These are phyloP conservation scores for Gastrophysa polygoni DNA, from an alignment of 2,888 invertebrate species.

Conservation along the genomic window DNA sequence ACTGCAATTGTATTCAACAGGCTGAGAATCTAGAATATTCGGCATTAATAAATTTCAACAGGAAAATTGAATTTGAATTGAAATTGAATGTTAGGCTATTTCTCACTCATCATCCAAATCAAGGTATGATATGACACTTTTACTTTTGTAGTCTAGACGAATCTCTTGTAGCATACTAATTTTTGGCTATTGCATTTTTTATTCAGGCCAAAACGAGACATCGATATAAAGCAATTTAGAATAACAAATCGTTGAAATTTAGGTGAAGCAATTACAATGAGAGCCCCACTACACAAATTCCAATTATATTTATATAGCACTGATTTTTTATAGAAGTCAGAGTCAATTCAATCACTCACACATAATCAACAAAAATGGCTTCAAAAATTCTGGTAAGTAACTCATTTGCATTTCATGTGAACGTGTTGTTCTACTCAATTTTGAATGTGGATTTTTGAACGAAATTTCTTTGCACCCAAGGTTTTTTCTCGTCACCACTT, in stretches of 20 bases:
- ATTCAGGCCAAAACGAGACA: not conserved
- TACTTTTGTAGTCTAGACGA: not conserved
- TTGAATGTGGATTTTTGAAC: no score
- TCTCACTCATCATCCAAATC: not conserved
- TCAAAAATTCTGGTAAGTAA: constrained; percentile 37
- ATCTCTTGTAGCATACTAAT: constrained; percentile 1
- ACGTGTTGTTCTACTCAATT: no score
- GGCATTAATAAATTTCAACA: no score
- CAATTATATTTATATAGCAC: not conserved
- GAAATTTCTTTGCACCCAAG: no score
- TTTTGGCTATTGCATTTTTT: not conserved
- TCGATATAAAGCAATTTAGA: not conserved
- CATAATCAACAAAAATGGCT: constrained; percentile 36
- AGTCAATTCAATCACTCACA: not conserved
- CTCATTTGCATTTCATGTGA: not conserved
- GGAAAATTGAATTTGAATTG: no score
- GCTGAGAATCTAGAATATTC: no score
- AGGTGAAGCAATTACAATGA: not conserved
- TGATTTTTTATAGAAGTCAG: not conserved
- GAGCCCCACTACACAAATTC: not conserved
- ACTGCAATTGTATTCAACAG: no score
- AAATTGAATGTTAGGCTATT: no score
- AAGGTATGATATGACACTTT: not conserved
- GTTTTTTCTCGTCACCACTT: no score
- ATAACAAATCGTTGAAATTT: not conserved